Evolutionary conservation across 2,888 invertebrate genomes (phyloP).

Genomic region (Calameuta pallipes): DNA sequence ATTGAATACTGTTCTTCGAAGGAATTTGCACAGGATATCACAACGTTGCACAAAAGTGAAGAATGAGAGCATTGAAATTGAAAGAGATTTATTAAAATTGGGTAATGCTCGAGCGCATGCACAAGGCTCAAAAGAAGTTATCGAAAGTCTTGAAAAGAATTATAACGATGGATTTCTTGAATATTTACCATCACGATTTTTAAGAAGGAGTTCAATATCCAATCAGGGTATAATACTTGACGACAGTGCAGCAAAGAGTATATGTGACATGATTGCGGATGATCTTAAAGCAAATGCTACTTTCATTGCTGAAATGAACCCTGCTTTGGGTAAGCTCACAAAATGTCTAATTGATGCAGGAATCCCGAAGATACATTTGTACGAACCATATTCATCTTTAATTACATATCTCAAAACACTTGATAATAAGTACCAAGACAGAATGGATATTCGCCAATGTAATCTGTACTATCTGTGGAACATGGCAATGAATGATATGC

Average conservation of each 20-base stretch:
- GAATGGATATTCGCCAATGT: slow-evolving; percentile 67
- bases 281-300: slow-evolving; percentile 54
- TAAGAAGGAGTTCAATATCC: slow-evolving; percentile 27
- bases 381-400: slow-evolving; percentile 71
- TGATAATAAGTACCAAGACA: slow-evolving; percentile 63
- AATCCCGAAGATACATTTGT: slow-evolving; percentile 70
- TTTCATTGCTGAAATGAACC: slow-evolving; percentile 75
- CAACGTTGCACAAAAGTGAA: neutral
- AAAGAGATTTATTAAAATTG: neutral
- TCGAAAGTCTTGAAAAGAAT: slow-evolving; percentile 6
- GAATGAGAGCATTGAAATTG: neutral
- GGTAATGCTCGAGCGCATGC: neutral
- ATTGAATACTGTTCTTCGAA: neutral
- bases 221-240: slow-evolving; percentile 68
- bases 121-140: slow-evolving; percentile 6
- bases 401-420: slow-evolving; percentile 66
- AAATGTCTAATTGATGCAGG: slow-evolving; percentile 69
- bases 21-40: neutral
- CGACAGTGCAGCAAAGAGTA: slow-evolving; percentile 62
- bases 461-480: slow-evolving; percentile 73
- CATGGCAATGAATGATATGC: slow-evolving; percentile 70
- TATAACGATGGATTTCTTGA: neutral
- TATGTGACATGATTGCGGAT: slow-evolving; percentile 61
- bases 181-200: neutral
- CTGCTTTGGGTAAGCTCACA: slow-evolving; percentile 76